These are phyloP conservation scores for Larimichthys polyactis DNA, from an alignment of 2,113 vertebrate genomes.

Conservation along the genomic window DNA sequence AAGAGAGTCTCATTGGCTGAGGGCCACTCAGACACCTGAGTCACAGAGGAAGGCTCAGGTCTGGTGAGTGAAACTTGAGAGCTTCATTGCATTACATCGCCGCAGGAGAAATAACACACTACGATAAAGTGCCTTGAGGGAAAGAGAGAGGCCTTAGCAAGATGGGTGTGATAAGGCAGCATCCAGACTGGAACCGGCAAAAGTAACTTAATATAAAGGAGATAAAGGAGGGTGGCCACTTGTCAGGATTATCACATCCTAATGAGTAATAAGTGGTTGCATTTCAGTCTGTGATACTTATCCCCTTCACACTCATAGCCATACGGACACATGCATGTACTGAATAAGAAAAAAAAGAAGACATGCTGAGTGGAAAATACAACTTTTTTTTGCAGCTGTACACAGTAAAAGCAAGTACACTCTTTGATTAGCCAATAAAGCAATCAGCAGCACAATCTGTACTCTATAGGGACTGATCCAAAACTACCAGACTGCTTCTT, in stretches of 20 bases:
- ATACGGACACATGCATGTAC: background rate
- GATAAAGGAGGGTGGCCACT: conserved; percentile 46
- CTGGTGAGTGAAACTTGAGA: conserved; percentile 73
- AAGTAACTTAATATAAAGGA: conserved; percentile 62
- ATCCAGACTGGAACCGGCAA: conserved; percentile 48
- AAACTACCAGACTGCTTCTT: conserved; percentile 27
- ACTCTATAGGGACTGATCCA: background rate
- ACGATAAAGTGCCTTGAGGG: conserved; percentile 48
- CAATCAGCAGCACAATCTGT: conserved; percentile 41
- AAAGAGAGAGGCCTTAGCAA: conserved; percentile 68
- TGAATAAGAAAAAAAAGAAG: background rate
- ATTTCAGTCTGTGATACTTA: conserved; percentile 48
- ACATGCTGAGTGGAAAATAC: background rate
- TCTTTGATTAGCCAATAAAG: conserved; percentile 35
- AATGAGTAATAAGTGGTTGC: conserved; percentile 47
- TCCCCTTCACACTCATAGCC: background rate
- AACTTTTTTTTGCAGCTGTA: background rate
- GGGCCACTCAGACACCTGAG: conserved; percentile 74
- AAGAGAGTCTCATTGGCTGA: conserved; percentile 54
- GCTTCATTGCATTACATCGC: conserved; percentile 64
- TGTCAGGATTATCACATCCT: conserved; percentile 56
- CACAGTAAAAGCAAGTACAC: conserved; percentile 1
- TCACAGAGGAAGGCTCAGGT: conserved; percentile 65
- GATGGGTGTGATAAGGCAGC: conserved; percentile 65
- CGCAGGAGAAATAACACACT: conserved; percentile 62